phyloP scores from a whole-genome alignment of 2,888 invertebrate genomes.

The Iphiclides podalirius region DNA sequence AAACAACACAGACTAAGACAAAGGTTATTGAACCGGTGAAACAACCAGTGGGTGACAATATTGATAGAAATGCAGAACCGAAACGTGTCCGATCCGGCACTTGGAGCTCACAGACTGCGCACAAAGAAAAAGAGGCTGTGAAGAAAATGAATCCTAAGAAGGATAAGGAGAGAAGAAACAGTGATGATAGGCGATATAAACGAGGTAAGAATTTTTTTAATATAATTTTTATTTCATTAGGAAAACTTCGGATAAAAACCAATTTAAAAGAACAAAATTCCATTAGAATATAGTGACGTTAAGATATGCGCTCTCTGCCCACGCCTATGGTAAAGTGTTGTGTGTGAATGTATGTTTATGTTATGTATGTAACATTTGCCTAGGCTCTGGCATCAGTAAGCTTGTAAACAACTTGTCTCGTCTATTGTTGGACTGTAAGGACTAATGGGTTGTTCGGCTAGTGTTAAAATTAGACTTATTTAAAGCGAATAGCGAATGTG shows the following conservation, averaged over 20 bases:
- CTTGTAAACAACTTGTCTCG: conserved; percentile 2
- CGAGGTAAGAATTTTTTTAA: conserved; percentile 46
- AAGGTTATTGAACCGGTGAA: background rate
- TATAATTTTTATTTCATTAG: too few species aligned
- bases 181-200: conserved; percentile 63
- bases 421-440: background rate
- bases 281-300: too few species aligned
- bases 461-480: conserved; percentile 1
- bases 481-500: background rate
- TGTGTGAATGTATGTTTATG: too few species aligned
- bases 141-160: conserved; percentile 43
- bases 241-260: too few species aligned
- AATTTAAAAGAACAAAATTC: too few species aligned
- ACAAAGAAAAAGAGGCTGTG: conserved; percentile 44
- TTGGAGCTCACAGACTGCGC: conserved; percentile 68
- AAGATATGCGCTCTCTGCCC: too few species aligned
- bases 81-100: conserved; percentile 83
- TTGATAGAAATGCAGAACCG: conserved; percentile 32
- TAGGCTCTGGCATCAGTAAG: too few species aligned
- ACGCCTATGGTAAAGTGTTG: too few species aligned
- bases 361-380: too few species aligned
- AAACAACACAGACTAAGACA: conserved; percentile 1
- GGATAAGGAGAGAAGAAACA: conserved; percentile 52
- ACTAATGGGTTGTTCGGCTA: background rate
- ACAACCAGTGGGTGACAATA: conserved; percentile 21